Conservation (phyloP, 2,888 invertebrate genomes). For the Caenorhabditis japonica region DNA sequence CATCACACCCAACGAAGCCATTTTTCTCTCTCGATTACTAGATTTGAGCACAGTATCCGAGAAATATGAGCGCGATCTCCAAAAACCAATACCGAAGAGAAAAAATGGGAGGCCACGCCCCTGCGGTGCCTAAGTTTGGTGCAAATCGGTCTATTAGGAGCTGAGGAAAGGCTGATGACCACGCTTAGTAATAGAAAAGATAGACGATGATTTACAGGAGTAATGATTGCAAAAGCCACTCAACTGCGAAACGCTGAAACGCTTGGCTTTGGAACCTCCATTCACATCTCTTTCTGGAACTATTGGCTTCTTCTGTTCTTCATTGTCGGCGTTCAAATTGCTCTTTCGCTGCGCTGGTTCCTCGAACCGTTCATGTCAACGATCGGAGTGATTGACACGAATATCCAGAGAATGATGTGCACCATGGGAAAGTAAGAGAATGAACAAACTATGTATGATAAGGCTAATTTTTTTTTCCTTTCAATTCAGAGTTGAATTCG, state of each 20-base stretch:
- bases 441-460: not conserved
- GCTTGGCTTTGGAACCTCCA: constrained; percentile 65
- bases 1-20: no score
- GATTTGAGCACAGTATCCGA: no score
- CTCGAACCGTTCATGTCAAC: constrained; percentile 69
- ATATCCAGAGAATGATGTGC: constrained; percentile 64
- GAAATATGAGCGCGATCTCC: no score
- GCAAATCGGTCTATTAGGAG: no score
- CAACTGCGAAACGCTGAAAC: constrained; percentile 75
- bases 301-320: constrained; percentile 77
- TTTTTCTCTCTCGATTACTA: no score
- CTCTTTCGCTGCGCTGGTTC: constrained; percentile 68
- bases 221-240: constrained; percentile 75
- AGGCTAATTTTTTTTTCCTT: not conserved
- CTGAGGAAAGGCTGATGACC: no score
- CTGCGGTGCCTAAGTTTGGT: no score
- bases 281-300: constrained; percentile 76
- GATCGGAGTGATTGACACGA: constrained; percentile 57
- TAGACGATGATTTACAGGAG: no score
- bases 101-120: no score
- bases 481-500: constrained; percentile 61
- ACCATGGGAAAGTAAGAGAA: constrained; percentile 57
- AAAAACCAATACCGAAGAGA: no score
- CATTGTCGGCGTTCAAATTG: constrained; percentile 75
- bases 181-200: no score